Conservation (phyloP, 2,113 vertebrate species). For the Pygoscelis adeliae region DNA sequence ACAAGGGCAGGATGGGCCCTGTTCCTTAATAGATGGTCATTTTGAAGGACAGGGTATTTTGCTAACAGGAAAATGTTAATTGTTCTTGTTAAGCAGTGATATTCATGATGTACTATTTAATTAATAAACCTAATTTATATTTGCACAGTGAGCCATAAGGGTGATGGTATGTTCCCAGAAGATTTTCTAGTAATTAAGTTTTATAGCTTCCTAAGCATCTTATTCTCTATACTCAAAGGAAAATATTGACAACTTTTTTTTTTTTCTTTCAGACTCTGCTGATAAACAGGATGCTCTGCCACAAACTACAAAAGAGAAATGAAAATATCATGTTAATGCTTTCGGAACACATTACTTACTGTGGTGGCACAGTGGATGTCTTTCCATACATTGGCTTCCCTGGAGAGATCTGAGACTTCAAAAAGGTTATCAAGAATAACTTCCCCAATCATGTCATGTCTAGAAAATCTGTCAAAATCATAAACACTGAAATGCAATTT, state of each 20-base stretch:
- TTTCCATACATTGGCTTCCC: constrained; percentile 96
- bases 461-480: constrained; percentile 98
- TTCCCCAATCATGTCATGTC: constrained; percentile 98
- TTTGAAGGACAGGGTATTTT: neutral
- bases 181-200: constrained; percentile 10
- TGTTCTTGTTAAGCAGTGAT: neutral
- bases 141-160: neutral
- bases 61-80: neutral
- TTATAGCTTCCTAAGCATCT: neutral
- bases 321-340: neutral
- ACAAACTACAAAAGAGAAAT: constrained; percentile 16
- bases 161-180: neutral
- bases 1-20: neutral
- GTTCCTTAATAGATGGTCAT: neutral
- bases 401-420: constrained; percentile 95
- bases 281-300: neutral
- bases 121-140: constrained; percentile 4
- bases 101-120: neutral
- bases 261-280: neutral
- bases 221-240: neutral
- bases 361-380: constrained; percentile 94
- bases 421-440: constrained; percentile 98
- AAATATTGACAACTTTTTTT: neutral
- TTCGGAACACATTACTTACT: constrained; percentile 83
- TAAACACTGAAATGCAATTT: constrained; percentile 97